Percentiles rank a stretch among this genome's conserved stretches.
Evolutionary conservation across 2,888 invertebrate species (phyloP).

Genomic region (Unio pictorum): DNA sequence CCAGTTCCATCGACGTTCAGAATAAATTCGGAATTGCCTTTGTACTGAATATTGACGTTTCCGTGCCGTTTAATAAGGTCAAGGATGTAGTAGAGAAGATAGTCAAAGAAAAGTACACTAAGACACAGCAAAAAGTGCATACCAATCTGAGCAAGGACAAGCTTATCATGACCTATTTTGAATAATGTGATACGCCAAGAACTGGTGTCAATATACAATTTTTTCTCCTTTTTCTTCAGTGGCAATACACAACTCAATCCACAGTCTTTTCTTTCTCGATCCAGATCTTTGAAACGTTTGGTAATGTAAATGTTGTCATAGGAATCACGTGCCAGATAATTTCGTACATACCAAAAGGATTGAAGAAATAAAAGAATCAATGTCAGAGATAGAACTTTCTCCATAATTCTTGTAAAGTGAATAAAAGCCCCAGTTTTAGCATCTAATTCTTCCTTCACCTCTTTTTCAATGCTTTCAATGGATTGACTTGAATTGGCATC

Average conservation of each 20-base stretch:
- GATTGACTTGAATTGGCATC: constrained; percentile 22
- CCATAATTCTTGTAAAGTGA: constrained; percentile 14
- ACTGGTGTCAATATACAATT: constrained; percentile 41
- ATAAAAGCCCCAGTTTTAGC: constrained; percentile 15
- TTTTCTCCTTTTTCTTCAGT: constrained; percentile 49
- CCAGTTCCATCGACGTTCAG: constrained; percentile 35
- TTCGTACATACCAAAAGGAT: constrained; percentile 36
- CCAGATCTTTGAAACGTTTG: constrained; percentile 42
- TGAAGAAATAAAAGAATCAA: constrained; percentile 35
- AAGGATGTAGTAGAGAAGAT: constrained; percentile 55
- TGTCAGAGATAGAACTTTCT: constrained; percentile 29
- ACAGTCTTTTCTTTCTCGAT: constrained; percentile 29
- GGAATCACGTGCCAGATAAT: constrained; percentile 53
- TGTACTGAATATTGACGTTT: constrained; percentile 35
- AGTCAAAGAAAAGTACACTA: constrained; percentile 48
- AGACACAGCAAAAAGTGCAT: constrained; percentile 48
- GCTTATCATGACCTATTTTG: constrained; percentile 38
- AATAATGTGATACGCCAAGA: constrained; percentile 22
- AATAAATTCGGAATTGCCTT: constrained; percentile 16
- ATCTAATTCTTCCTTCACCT: constrained; percentile 32
- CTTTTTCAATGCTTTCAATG: constrained; percentile 20
- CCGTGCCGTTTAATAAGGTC: constrained; percentile 46
- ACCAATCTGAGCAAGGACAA: constrained; percentile 45
- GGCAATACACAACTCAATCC: constrained; percentile 48
- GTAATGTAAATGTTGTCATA: constrained; percentile 63